Evolutionary conservation across 2,797 vertebrate genomes (phyloP).

Genomic region (Vespertilio murinus): DNA sequence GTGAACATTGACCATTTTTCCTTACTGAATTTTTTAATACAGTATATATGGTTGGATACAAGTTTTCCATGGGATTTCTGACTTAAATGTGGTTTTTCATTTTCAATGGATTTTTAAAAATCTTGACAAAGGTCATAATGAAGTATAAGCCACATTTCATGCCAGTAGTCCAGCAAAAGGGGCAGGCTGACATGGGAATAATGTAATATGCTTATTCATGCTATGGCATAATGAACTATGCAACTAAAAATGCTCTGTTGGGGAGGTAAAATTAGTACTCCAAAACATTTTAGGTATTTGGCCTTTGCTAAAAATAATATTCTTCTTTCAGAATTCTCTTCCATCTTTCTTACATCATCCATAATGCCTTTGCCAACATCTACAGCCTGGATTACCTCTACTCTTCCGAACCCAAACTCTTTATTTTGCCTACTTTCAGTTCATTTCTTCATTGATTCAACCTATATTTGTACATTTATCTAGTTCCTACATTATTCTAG

Average conservation of each 20-base stretch:
- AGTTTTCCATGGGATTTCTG: neutral
- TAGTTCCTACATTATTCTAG: neutral
- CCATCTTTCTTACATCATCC: neutral
- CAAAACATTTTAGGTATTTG: slow-evolving; percentile 45
- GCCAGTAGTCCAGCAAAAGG: slow-evolving; percentile 5
- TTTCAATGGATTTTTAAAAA: neutral
- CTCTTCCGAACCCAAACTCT: neutral
- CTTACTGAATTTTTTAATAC: neutral
- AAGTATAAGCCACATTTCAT: neutral
- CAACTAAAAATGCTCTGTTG: slow-evolving; percentile 45
- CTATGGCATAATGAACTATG: slow-evolving; percentile 5
- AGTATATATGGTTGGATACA: neutral
- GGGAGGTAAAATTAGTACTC: slow-evolving; percentile 32
- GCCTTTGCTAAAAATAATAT: slow-evolving; percentile 56
- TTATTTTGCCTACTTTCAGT: neutral
- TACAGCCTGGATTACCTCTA: neutral
- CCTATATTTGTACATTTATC: neutral
- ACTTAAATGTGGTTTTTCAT: neutral
- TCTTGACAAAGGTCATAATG: neutral
- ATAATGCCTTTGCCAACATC: neutral
- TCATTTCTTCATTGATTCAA: neutral
- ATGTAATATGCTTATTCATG: neutral
- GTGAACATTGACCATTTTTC: neutral
- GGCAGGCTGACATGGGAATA: neutral
- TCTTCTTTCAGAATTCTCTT: neutral